Evolutionary conservation across 1,140 invertebrate species (phyloP).

Genomic region (Papilio helenus): DNA sequence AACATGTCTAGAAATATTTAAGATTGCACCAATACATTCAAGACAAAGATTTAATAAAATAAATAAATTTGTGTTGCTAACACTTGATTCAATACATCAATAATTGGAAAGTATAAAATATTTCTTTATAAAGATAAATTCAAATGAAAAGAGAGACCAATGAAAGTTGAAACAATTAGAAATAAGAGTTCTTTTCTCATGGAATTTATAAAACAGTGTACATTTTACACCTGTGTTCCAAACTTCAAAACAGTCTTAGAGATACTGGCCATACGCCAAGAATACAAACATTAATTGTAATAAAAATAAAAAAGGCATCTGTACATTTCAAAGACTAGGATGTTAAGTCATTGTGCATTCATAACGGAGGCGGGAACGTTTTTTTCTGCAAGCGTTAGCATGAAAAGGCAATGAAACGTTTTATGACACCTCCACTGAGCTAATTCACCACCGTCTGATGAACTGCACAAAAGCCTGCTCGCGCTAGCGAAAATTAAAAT

Average conservation of each 20-base stretch:
- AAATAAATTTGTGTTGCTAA: no score
- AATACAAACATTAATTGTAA: background rate
- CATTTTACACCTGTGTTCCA: background rate
- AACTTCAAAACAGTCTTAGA: background rate
- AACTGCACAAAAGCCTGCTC: conserved; percentile 66
- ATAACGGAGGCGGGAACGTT: conserved; percentile 20
- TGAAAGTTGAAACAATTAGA: no score
- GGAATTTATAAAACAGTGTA: background rate
- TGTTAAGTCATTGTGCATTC: conserved; percentile 37
- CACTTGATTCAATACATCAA: background rate
- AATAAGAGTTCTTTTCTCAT: no score
- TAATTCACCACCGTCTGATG: conserved; percentile 69
- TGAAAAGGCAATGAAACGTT: conserved; percentile 48
- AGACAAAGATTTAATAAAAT: background rate
- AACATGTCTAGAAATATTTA: background rate
- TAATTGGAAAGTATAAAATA: background rate
- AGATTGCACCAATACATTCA: background rate
- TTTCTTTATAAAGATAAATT: background rate
- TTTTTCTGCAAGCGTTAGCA: conserved; percentile 44
- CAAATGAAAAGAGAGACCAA: no score
- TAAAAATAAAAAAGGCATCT: background rate
- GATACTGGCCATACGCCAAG: background rate
- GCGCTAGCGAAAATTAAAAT: conserved; percentile 78
- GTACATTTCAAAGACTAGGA: conserved; percentile 13
- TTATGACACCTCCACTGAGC: conserved; percentile 67